A percentile compares a stretch with the other conserved stretches of the same genome.
Conservation (phyloP, 2,113 vertebrate genomes). For the Platycercus adscitus region DNA sequence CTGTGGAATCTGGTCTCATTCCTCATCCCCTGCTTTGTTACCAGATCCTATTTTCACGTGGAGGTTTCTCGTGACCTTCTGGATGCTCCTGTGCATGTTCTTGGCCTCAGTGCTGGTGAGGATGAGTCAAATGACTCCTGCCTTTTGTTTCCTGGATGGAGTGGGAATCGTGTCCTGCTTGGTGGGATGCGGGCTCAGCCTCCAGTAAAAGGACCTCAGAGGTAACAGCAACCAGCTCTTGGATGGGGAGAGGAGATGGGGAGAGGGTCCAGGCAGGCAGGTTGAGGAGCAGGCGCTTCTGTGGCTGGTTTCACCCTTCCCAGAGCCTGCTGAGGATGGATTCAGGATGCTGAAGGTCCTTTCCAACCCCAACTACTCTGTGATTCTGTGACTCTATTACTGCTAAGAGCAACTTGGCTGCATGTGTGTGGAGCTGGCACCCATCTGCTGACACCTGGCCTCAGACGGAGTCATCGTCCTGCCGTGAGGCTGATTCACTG, state of each 20-base stretch:
- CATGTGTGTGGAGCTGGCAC: not conserved
- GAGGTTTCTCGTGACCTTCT: not conserved
- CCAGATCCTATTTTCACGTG: not conserved
- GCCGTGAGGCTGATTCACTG: not conserved
- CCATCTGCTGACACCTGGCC: slow-evolving; percentile 16
- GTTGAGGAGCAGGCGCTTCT: not conserved
- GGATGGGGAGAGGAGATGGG: not conserved
- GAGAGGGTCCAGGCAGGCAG: not conserved
- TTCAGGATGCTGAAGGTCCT: not conserved
- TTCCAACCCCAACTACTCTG: not conserved
- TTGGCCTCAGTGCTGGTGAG: not conserved
- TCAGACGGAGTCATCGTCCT: slow-evolving; percentile 3
- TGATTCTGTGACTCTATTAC: not conserved
- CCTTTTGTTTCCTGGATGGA: not conserved
- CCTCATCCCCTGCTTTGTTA: not conserved
- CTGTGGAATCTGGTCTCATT: not conserved
- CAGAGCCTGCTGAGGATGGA: not conserved
- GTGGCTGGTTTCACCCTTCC: not conserved
- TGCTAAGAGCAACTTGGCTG: not conserved
- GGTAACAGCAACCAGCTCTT: not conserved
- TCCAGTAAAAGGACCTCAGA: not conserved
- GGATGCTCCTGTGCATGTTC: not conserved
- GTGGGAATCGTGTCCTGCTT: not conserved
- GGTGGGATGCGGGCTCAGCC: not conserved
- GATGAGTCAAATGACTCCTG: not conserved